Base-by-base conservation (phyloP, 2,113 vertebrate genomes). In the Crotalus helleri region DNA sequence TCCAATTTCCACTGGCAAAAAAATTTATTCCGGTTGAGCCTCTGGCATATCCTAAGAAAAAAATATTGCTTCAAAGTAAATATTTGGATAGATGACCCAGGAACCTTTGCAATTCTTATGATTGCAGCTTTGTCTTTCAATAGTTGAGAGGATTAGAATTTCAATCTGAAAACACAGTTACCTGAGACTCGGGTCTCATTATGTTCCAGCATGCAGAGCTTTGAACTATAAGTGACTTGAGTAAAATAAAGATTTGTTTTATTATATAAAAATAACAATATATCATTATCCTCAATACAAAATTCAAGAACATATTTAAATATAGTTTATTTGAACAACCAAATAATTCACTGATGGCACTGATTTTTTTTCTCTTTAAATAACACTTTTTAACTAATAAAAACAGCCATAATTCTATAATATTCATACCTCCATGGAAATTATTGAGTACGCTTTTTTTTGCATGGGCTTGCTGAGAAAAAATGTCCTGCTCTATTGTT, bases 381-480 rank as follows among this genome's bases (percentile, higher is more conserved):
- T 23, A 95, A 74, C 74, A 90, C 88, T 57, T 91, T 61, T 91
- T 61, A 29, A 88, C 26, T 33, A 59, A 88, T 23, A 89, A 46
- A 74, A 89, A 85, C 5, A 85, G 49, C 3, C 29, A 53, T 69
- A 0, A 0, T 93, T 81, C 91, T 95, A 57, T 89, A 23, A 39
- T 58, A 15, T 91, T 51, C 92, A 7, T 6, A 12, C 81, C 21
- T 88, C 92, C 23, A 13, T 94, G 94, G 94, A 88, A 90, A 94
- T 4, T 97, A 97, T 58, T 97, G 95, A 39, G 97, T 95, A 81
- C 92, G 96, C 24, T 55, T 95, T 95, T 96, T 98, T 95, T 97
- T 98, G 91, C 93, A 88, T 11, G 97, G 93, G 92, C 95, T 98
- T 92, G 89, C 94, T 81, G 95, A 91, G 26, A 49, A 13, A 0